phyloP scores from a whole-genome alignment of 64 coral and sea anemone species.

The Montipora capricornis region DNA sequence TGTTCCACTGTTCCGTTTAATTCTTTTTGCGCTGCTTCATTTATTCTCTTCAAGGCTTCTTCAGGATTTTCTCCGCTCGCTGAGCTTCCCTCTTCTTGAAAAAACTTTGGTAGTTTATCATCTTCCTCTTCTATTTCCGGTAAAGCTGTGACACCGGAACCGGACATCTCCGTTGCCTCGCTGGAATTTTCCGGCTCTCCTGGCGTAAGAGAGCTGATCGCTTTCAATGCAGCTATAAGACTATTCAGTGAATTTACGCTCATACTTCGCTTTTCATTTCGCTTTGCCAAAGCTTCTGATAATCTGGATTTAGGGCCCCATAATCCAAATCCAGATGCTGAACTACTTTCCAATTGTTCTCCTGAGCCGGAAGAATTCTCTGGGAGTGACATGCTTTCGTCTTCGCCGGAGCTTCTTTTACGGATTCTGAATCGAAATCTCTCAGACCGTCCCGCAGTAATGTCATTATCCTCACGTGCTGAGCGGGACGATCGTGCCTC shows the following conservation, averaged over 20 bases:
- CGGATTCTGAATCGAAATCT: slow-evolving; percentile 63
- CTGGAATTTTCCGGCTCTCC: slow-evolving; percentile 1
- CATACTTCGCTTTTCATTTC: slow-evolving; percentile 62
- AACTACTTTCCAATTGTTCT: slow-evolving; percentile 23
- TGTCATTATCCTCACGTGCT: slow-evolving; percentile 83
- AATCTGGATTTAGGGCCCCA: slow-evolving; percentile 24
- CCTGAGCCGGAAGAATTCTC: slow-evolving; percentile 15
- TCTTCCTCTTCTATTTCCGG: slow-evolving; percentile 21
- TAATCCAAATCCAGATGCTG: slow-evolving; percentile 60
- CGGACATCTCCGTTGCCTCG: slow-evolving; percentile 38
- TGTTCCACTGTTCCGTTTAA: background rate
- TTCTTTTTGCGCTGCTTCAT: slow-evolving; percentile 7
- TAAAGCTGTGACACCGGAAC: slow-evolving; percentile 61
- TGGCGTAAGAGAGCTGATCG: slow-evolving; percentile 46
- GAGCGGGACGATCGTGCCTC: slow-evolving; percentile 83
- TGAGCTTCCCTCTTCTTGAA: background rate
- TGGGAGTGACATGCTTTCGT: background rate
- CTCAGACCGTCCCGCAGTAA: slow-evolving; percentile 70
- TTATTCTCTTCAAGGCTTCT: slow-evolving; percentile 1
- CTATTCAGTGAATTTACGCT: slow-evolving; percentile 53
- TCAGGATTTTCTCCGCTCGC: slow-evolving; percentile 31
- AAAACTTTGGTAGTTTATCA: slow-evolving; percentile 71
- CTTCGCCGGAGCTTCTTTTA: slow-evolving; percentile 32
- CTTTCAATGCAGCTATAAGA: slow-evolving; percentile 72
- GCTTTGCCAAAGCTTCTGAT: background rate